Base-by-base conservation (phyloP, 2,797 vertebrate genomes). In the Smutsia gigantea region DNA sequence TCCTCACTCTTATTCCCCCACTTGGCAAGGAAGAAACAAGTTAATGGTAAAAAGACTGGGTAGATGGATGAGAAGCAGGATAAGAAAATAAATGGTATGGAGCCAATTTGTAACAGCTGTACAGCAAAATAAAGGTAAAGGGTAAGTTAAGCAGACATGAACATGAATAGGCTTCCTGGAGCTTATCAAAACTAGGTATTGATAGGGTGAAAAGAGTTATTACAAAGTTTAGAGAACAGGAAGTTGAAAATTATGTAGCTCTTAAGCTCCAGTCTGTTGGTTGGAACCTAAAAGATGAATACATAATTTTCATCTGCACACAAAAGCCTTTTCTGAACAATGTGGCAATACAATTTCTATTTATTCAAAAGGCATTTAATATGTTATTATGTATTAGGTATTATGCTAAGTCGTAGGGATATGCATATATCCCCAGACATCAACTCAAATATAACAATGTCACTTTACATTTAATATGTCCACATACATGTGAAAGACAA, bases 131-230 rank as follows among this genome's bases (percentile, higher is more conserved):
- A 53, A 93, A 57, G 29, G 8, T 51, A 82, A 94, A 81, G 74
- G 25, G 5, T 55, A 86, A 87, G 81, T 72, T 85, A 93, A 85
- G 68, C 61, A 66, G 27, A 93, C 4, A 75, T 39, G 64, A 94
- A 72, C 71, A 77, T 74, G 23, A 72, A 23, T 49, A 64, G 29
- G 17, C 92, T 34, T 87, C 13, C 49, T 96, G 14, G 11, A 87
- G 34, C 51, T n/a, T 88, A 96, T 94, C 31, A 95, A 87, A 85
- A 91, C 27, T n/a, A 95, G 49, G 27, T 37, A 95, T 13, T 63
- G 75, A 27, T 21, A 42, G 63, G 7, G 27, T 72, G 31, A 74
- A 93, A n/a, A 90, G 86, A 79, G 25, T 77, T 90, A 69, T 53
- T 68, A 87, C 27, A 93, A 96, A 93, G 37, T 78, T 96, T 61